A percentile compares a stretch with the other conserved stretches of the same genome.
Evolutionary conservation across 2,113 vertebrate genomes (phyloP).

Genomic region (Dryoscopus gambensis): DNA sequence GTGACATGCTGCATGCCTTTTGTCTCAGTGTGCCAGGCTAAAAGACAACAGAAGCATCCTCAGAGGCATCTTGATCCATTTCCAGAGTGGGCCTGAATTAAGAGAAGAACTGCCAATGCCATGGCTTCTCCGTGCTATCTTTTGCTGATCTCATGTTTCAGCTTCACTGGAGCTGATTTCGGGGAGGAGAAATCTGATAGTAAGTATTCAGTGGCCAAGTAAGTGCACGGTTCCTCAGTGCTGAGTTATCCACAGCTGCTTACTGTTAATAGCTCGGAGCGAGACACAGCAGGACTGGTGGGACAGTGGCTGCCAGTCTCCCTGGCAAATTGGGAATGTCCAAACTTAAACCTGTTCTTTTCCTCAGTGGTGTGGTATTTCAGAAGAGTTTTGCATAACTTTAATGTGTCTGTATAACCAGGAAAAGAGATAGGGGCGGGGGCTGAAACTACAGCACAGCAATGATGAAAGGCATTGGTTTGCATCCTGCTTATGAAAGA

Average conservation of each 20-base stretch:
- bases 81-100: not conserved
- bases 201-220: not conserved
- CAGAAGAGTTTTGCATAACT: not conserved
- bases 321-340: not conserved
- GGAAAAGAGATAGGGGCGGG: not conserved
- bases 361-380: not conserved
- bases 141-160: not conserved
- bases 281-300: not conserved
- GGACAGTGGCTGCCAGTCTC: not conserved
- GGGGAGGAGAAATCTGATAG: conserved; percentile 14
- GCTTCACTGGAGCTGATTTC: conserved; percentile 18
- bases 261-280: not conserved
- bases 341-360: not conserved
- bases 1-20: not conserved
- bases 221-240: not conserved
- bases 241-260: conserved; percentile 42
- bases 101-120: not conserved
- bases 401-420: not conserved
- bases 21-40: not conserved
- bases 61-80: rapidly evolving
- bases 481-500: not conserved
- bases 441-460: not conserved
- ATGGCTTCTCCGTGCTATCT: not conserved
- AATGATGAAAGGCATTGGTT: not conserved
- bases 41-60: not conserved